Evolutionary conservation across 2,113 vertebrate species (phyloP).

Genomic region (Corythoichthys haematopterus): DNA sequence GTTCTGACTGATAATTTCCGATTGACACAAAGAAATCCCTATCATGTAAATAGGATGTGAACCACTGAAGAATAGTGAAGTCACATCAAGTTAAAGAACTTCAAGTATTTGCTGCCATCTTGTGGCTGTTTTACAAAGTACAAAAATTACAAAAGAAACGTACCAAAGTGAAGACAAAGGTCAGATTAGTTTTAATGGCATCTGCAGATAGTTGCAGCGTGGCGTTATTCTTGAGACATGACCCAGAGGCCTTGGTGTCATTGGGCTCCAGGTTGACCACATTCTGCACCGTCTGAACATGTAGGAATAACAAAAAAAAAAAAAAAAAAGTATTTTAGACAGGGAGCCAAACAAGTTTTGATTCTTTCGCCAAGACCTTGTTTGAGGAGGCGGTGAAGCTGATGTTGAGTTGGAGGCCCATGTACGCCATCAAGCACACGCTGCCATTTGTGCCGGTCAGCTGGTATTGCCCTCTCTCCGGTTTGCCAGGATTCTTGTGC

Average conservation of each 20-base stretch:
- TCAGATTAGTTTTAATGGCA: constrained; percentile 48
- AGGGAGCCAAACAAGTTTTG: no score
- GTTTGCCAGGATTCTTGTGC: constrained; percentile 52
- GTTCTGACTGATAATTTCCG: no score
- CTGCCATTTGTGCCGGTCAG: constrained; percentile 73
- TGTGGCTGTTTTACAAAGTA: constrained; percentile 22
- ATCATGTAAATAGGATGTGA: no score
- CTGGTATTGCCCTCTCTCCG: constrained; percentile 69
- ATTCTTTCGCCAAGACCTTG: constrained; percentile 53
- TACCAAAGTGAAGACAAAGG: constrained; percentile 79
- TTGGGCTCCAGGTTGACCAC: constrained; percentile 79
- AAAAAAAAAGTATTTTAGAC: constrained; percentile 13
- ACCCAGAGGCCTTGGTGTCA: constrained; percentile 63
- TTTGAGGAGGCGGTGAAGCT: constrained; percentile 64
- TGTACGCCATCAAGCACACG: constrained; percentile 78
- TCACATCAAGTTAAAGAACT: neutral
- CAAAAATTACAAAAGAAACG: constrained; percentile 6
- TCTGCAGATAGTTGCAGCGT: constrained; percentile 60
- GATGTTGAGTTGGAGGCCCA: constrained; percentile 89
- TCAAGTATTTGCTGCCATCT: constrained; percentile 28
- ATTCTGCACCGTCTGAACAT: constrained; percentile 61
- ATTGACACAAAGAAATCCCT: no score
- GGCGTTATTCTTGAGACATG: constrained; percentile 59
- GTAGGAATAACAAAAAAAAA: neutral
- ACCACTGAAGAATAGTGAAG: no score